Base-by-base conservation (phyloP, 2,888 invertebrate genomes). In the Aphelenchoides bicaudatus region DNA sequence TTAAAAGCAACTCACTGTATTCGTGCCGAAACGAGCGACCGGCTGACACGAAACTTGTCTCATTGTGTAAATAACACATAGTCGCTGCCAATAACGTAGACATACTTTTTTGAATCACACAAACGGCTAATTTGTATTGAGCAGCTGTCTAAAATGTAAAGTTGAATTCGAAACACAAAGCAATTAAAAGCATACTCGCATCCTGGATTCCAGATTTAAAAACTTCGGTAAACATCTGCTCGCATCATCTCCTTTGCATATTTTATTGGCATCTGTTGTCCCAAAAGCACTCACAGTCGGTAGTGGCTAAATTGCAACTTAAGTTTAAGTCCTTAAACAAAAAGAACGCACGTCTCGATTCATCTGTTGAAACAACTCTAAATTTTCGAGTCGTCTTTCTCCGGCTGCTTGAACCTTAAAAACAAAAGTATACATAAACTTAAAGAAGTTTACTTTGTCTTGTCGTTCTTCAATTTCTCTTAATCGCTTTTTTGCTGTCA, bases 1-100 rank as follows among this genome's bases (percentile, higher is more conserved):
- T 21, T 19, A 43, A 43, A 10, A 21, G 43, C 16, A 21, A 19
- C 6, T 6, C 23, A 8, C 21, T 25, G 43, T 43, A 43, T 25
- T 43, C 43, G 43, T 8, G 16, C 6, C 43, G 10, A 21, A 43
- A 43, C 23, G 43, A 19, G 10, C 43, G 43, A 43, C 43, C 43
- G 43, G 43, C 43, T 8, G 10, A 10, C 43, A 10, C 8, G 23
- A 43, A 43, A 19, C 21, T 25, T 10, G 43, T 43, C 43, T 43
- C 39, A 16, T 50, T 19, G n/a, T 23, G 5, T 6, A 50, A 25
- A 37, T 47, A 50, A 37, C 50, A 50, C 8, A 50, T 48, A 10
- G 37, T 4, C 4, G 50, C 48, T 3, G 50, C 4, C 6, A 50
- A 3, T 6, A 50, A 16, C 50, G 34, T 50, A 3, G 50, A 50